Evolutionary conservation across 2,888 invertebrate genomes (phyloP).

Genomic region (Margaritifera margaritifera): DNA sequence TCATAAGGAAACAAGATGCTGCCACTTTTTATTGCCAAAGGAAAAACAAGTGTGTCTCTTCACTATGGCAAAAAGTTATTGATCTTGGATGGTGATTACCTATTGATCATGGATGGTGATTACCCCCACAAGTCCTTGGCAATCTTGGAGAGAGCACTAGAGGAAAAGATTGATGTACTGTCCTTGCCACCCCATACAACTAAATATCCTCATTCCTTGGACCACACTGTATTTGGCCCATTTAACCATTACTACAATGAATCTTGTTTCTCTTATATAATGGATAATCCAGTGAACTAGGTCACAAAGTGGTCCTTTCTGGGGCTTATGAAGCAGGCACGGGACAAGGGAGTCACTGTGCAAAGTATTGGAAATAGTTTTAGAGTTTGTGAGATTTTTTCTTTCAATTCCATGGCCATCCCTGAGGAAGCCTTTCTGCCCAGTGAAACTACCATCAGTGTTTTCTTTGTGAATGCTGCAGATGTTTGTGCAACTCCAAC

Average conservation of each 20-base stretch:
- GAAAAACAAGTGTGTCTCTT: too few relatives aligned
- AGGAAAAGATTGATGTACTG: slow-evolving; percentile 1
- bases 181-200: neutral
- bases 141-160: neutral
- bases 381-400: slow-evolving; percentile 1
- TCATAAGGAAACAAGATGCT: too few relatives aligned
- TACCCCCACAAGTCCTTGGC: neutral
- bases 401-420: neutral
- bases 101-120: neutral
- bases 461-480: too few relatives aligned
- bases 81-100: too few relatives aligned
- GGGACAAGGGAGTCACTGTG: neutral
- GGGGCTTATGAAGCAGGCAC: neutral
- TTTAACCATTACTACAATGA: neutral
- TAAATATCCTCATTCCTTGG: neutral
- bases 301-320: neutral
- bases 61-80: neutral
- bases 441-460: too few relatives aligned
- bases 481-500: too few relatives aligned
- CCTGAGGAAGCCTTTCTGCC: neutral
- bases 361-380: slow-evolving; percentile 1
- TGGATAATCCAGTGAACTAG: neutral
- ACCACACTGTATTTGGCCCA: neutral
- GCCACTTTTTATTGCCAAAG: too few relatives aligned
- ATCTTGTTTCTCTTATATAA: neutral